Base-by-base conservation (phyloP, 1,140 invertebrate genomes). In the Augochlora pura region DNA sequence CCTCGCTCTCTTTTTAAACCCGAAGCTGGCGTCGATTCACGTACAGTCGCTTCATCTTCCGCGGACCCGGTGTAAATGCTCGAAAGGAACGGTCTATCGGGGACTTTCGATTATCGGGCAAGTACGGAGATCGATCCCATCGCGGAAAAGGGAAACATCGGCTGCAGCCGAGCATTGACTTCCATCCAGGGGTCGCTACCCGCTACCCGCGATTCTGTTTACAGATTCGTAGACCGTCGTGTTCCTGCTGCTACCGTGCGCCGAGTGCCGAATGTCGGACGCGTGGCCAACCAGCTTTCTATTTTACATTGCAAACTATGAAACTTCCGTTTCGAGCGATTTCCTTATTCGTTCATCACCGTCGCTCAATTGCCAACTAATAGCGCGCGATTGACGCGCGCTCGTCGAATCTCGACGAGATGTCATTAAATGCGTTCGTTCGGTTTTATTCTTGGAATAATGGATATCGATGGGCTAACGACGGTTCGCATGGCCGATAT, bases 31-130 rank as follows among this genome's bases (percentile, higher is more conserved):
- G 46, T 52, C 59, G 66, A 65, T 75, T 65, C 57, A 12, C 80
- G 39, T 77, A 49, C 80, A 77, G 76, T 64, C 75, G 18, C 75
- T 77, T 71, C 76, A 39, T 77, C 68, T 77, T 77, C 68, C 46
- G 54, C 16, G 23, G 18, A 3, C 4, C 5, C n/a, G 39, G 46
- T 32, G 76, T 72, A 72, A 77, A 77, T 42, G 76, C 32, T 52
- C 54, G 62, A 73, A 80, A 84, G 83, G 73, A 54, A 71, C 76
- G 60, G 23, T 68, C 79, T 63, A 75, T 80, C 49, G 64, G 52
- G 42, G 70, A 84, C 60, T 84, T 84, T 84, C 62, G 77, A 57
- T 73, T 75, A 73, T 68, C 62, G 67, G 68, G 46, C 75, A 16
- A 10, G 25, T 10, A 3, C n/a, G 6, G 18, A n/a, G 18, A 63